Percentiles rank a stretch among this genome's conserved stretches.
Evolutionary conservation across 2,797 vertebrate genomes (phyloP).

Genomic region (Emydoidea blandingii): DNA sequence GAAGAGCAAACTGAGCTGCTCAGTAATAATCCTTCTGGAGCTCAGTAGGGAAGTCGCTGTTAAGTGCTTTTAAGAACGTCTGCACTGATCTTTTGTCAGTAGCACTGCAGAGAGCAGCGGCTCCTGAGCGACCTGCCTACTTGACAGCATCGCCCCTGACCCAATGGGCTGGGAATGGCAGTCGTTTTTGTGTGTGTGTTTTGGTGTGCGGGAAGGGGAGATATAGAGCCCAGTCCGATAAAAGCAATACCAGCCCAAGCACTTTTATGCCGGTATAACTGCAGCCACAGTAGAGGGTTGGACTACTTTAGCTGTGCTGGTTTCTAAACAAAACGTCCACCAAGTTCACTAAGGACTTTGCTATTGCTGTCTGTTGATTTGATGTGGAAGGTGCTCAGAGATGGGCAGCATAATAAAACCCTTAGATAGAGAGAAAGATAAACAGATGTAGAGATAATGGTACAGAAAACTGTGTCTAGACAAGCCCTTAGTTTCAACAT

Average conservation of each 20-base stretch:
- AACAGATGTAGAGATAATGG: accelerated
- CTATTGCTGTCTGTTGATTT: not conserved
- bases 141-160: not conserved
- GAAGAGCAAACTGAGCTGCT: accelerated
- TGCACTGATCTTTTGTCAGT: not conserved
- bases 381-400: not conserved
- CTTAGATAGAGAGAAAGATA: not conserved
- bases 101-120: not conserved
- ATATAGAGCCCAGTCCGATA: not conserved
- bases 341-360: accelerated
- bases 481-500: not conserved
- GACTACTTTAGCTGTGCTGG: not conserved
- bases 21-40: not conserved
- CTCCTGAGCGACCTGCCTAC: not conserved
- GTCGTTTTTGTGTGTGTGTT: too few relatives aligned
- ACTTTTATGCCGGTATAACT: accelerated
- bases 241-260: accelerated
- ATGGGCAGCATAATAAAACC: accelerated
- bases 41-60: not conserved
- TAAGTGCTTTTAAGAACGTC: accelerated
- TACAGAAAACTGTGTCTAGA: not conserved
- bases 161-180: not conserved
- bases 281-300: not conserved
- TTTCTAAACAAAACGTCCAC: not conserved
- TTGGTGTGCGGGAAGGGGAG: too few relatives aligned